Evolutionary conservation across 2,113 vertebrate genomes (phyloP), one percentile per base, ranked within the genome.

Genomic region (Urocitellus parryii): DNA sequence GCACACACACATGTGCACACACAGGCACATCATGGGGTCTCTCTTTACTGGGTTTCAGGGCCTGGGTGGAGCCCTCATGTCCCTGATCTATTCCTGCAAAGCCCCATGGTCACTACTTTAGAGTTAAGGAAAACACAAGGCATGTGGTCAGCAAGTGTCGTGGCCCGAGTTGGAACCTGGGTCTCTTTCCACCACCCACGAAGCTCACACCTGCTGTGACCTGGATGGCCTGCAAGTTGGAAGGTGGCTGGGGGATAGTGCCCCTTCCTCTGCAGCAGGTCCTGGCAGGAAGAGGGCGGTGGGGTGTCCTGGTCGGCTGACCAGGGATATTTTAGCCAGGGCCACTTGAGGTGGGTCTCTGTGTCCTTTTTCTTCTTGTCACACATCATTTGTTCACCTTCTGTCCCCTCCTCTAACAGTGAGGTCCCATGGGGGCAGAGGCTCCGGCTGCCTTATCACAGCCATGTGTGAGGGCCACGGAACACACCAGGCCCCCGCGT

Each of bases 221-320:
- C 32, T 0, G 0, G 65, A 48, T 7, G 61, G 25, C 74, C 32
- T 5, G 10, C 53, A 7, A 0, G 2, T 3, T 12, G 20, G 27
- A n/a, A 11, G 61, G 34, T 0, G 10, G 87, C n/a, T n/a, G 48
- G 45, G 74, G 20, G 61, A 63, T 0, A 32, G 25, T 2, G 12
- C 1, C 13, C 12, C 45, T 67, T 42, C 37, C 77, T 73, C 1
- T 27, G 58, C 32, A 45, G 20, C 1, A 7, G 32, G 88, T 5
- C 27, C 56, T 11, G 87, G 65, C 0, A 1, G 67, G 48, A 53
- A 39, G 37, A 76, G 0, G 3, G 5, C n/a, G 0, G 27, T 0
- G 61, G 27, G 27, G 39, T 0, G 29, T 17, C 0, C 24, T 18
- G 73, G 63, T 12, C 91, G 22, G 8, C 27, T 7, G 70, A 56